phyloP scores from a whole-genome alignment of 2,888 invertebrate species.

The Gasteruption jaculator region DNA sequence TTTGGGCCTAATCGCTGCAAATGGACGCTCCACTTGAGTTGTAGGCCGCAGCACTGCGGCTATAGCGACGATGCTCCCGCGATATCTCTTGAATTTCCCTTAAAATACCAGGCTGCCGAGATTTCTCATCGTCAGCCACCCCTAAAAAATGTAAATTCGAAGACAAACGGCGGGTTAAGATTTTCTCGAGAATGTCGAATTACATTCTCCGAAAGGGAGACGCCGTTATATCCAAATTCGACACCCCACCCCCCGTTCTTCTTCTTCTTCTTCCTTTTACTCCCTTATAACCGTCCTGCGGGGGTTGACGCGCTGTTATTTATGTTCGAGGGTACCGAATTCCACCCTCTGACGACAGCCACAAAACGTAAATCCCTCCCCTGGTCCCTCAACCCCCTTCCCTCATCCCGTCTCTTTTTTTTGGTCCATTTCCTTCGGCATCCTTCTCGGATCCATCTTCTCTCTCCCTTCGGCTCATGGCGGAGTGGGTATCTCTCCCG shows the following conservation, averaged over 20 bases:
- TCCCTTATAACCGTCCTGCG: slow-evolving; percentile 7
- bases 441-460: neutral
- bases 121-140: no score
- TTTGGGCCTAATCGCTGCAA: no score
- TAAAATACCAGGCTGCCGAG: no score
- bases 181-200: no score
- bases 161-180: no score
- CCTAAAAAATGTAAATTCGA: no score
- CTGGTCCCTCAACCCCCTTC: slow-evolving; percentile 15
- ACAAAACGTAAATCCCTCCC: slow-evolving; percentile 29
- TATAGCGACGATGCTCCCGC: no score
- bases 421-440: slow-evolving; percentile 6
- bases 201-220: slow-evolving; percentile 2
- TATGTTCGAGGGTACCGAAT: slow-evolving; percentile 35
- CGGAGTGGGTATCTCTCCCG: neutral
- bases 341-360: slow-evolving; percentile 35
- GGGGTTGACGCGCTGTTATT: slow-evolving; percentile 34
- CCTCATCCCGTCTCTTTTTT: slow-evolving; percentile 9
- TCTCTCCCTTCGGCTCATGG: slow-evolving; percentile 1
- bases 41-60: no score
- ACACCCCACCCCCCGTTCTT: neutral
- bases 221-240: neutral
- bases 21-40: no score
- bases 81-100: no score
- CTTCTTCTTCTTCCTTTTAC: neutral